phyloP scores from a whole-genome alignment of 23 tunicate genomes.

The Diplosoma virens region DNA sequence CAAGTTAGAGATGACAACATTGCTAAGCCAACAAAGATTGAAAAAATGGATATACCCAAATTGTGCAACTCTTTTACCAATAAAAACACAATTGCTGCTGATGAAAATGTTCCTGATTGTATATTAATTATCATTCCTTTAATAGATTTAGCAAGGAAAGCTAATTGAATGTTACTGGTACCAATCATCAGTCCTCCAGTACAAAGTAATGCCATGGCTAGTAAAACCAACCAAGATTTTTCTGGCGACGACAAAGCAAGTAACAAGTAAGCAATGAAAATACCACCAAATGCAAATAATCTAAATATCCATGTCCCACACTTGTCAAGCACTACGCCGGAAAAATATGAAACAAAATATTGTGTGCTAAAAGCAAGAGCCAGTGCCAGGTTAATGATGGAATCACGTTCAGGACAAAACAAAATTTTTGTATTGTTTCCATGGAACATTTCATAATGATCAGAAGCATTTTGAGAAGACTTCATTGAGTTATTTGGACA shows the following conservation, averaged over 20 bases:
- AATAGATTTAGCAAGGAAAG: background rate
- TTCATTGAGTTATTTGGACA: background rate
- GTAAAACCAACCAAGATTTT: slow-evolving; percentile 1
- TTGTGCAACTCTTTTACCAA: background rate
- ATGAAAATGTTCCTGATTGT: background rate
- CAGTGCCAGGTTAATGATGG: background rate
- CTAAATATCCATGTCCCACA: slow-evolving; percentile 12
- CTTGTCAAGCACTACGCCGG: slow-evolving; percentile 7
- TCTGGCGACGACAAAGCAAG: slow-evolving; percentile 5
- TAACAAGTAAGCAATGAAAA: background rate
- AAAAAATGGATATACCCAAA: background rate
- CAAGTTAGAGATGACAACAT: background rate
- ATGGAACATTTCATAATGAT: background rate
- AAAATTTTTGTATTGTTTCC: background rate
- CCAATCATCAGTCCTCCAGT: slow-evolving; percentile 4
- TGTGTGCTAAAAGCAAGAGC: background rate
- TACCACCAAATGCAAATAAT: background rate
- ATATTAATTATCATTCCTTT: background rate
- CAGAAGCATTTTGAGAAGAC: too few relatives aligned
- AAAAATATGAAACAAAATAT: background rate
- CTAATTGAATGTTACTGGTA: slow-evolving; percentile 10
- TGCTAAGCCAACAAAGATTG: background rate
- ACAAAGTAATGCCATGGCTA: background rate
- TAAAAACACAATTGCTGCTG: slow-evolving; percentile 23
- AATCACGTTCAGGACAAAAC: slow-evolving; percentile 3